Evolutionary conservation across 2,113 vertebrate species (phyloP).

Genomic region (Oreotrochilus melanogaster): DNA sequence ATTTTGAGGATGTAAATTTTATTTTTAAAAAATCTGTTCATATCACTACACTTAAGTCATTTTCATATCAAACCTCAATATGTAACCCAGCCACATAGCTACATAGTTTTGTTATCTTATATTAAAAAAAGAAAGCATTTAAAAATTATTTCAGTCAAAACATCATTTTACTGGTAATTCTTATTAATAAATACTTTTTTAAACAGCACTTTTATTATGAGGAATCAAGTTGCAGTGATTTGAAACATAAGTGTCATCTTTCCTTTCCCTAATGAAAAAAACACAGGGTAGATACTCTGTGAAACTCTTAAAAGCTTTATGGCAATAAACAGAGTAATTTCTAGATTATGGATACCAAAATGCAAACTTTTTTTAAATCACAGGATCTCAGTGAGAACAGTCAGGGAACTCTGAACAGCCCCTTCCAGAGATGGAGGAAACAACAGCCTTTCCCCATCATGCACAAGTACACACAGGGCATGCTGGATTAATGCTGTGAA

Average conservation of each 20-base stretch:
- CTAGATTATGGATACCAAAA: neutral
- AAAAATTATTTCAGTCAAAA: neutral
- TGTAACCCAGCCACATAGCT: neutral
- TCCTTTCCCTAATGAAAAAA: neutral
- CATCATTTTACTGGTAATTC: neutral
- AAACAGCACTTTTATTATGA: neutral
- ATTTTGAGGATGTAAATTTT: neutral
- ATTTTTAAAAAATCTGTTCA: neutral
- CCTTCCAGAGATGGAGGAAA: neutral
- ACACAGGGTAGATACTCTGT: neutral
- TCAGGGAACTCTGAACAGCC: neutral
- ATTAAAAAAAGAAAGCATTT: neutral
- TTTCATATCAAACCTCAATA: neutral
- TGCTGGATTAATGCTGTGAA: neutral
- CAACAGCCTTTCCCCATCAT: neutral
- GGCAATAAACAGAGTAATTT: neutral
- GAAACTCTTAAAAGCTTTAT: neutral
- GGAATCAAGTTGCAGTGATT: neutral
- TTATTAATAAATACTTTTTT: neutral
- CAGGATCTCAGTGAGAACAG: neutral
- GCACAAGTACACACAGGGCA: neutral
- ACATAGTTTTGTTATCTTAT: neutral
- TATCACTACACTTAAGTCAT: neutral
- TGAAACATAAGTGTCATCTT: neutral
- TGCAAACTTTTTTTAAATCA: neutral